Evolutionary conservation across 1,140 invertebrate species (phyloP), one percentile per base, ranked within the genome.

Genomic region (Musca domestica): DNA sequence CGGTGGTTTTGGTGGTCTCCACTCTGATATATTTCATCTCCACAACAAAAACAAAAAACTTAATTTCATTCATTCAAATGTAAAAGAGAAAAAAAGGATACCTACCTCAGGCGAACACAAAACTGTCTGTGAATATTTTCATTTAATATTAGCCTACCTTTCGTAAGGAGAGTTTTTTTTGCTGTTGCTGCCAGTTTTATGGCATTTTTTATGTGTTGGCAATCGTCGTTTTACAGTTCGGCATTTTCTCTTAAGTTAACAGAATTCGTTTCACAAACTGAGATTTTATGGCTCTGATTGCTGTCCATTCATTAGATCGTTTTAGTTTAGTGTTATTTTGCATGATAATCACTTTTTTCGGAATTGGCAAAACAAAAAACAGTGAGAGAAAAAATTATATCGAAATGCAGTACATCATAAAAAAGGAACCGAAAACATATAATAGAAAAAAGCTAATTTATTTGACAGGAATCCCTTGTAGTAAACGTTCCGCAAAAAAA

Each of bases 11-110:
- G n/a, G n/a, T 5, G 34, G 4, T 12, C 34, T 41, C 10, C n/a
- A n/a, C n/a, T 41, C 34, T 41, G 34, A 30, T 30, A 30, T 30
- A 41, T 5, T 5, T 41, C n/a, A 41, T 41, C 34, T 41, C n/a
- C 34, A 41, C 10, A 5, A n/a, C n/a, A 41, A 7, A 10, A 41
- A 12, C 34, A 41, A 9, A 41, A 41, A 41, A 41, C 34, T 41
- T 41, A 34, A 34, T 19, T 61, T 41, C 56, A 61, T 61, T 61
- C 56, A 61, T 61, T 61, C 34, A n/a, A n/a, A n/a, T n/a, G n/a
- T n/a, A n/a, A n/a, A n/a, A 61, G 20, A 34, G 27, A 17, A 58
- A 15, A 0, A n/a, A 9, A 51, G n/a, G 23, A 23, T 54, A 14
- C 34, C 3, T 14, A 61, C 34, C 34, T 61, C 15, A 34, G 17